These are phyloP conservation scores for Ennomos erosarius DNA, from an alignment of 2,888 invertebrate genomes.

Conservation along the genomic window DNA sequence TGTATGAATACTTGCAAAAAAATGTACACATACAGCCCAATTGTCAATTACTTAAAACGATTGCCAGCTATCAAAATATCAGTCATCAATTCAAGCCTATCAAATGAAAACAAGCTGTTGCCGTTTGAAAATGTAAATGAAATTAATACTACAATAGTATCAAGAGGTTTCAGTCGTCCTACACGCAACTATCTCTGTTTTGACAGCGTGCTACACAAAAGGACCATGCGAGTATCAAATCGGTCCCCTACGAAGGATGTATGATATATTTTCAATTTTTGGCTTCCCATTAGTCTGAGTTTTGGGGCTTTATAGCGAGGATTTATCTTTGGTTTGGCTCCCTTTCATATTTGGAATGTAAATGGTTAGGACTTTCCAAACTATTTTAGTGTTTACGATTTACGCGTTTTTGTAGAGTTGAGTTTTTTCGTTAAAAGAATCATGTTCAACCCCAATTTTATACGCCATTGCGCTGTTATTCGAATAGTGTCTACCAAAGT, in stretches of 20 bases:
- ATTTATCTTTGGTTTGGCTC: constrained; percentile 58
- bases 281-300: constrained; percentile 65
- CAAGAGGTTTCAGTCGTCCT: constrained; percentile 51
- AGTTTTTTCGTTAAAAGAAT: too few relatives aligned
- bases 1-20: too few relatives aligned
- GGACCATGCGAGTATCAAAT: constrained; percentile 59
- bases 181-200: constrained; percentile 72
- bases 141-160: constrained; percentile 45
- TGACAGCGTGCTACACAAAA: constrained; percentile 70
- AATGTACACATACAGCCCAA: too few relatives aligned
- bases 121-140: constrained; percentile 15
- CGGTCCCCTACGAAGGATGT: constrained; percentile 62
- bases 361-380: constrained; percentile 6
- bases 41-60: too few relatives aligned
- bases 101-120: constrained; percentile 4
- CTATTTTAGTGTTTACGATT: constrained; percentile 16
- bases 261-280: constrained; percentile 84
- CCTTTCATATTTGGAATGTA: constrained; percentile 17
- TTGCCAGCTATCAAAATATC: too few relatives aligned
- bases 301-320: constrained; percentile 64
- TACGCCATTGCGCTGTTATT: too few relatives aligned
- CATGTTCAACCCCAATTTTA: too few relatives aligned
- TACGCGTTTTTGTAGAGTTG: neutral
- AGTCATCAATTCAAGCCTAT: neutral
- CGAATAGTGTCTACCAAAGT: too few relatives aligned